A percentile compares a stretch with the other conserved stretches of the same genome.
Conservation (phyloP, 2,888 invertebrate genomes). For the Rhagonycha fulva region DNA sequence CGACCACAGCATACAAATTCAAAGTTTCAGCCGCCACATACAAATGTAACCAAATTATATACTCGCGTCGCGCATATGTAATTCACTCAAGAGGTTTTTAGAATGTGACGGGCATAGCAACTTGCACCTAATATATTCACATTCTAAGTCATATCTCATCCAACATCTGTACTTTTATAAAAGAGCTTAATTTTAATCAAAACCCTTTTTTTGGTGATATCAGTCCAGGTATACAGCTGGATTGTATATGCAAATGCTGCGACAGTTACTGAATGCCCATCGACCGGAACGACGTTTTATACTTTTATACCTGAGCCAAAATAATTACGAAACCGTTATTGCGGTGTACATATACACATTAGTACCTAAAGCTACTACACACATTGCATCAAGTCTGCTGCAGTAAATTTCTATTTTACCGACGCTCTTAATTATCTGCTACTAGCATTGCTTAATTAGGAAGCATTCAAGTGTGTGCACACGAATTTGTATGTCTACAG, state of each 20-base stretch:
- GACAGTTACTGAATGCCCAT: conserved; percentile 44
- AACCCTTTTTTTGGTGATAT: conserved; percentile 39
- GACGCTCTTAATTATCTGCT: conserved; percentile 15
- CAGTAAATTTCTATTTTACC: not conserved
- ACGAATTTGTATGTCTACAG: not conserved
- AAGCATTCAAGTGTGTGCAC: not conserved
- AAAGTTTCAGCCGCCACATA: conserved; percentile 53
- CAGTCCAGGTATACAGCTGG: conserved; percentile 41
- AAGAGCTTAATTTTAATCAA: conserved; percentile 37
- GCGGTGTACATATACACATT: not conserved
- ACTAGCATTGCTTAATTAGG: conserved; percentile 16
- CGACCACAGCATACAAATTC: conserved; percentile 40
- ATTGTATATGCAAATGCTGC: conserved; percentile 33
- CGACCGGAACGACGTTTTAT: conserved; percentile 34
- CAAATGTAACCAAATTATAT: conserved; percentile 56
- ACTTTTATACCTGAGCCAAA: conserved; percentile 20
- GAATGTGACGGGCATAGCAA: conserved; percentile 26
- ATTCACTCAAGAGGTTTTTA: conserved; percentile 41
- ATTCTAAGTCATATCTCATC: conserved; percentile 39
- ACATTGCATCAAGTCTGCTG: not conserved
- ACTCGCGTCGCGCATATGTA: conserved; percentile 54
- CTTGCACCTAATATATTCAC: conserved; percentile 24
- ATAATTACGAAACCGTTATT: not conserved
- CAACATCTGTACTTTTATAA: conserved; percentile 42
- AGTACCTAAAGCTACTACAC: not conserved